These are phyloP conservation scores for Drosophila subpulchrella DNA, from an alignment of 1,140 invertebrate species.

Conservation along the genomic window DNA sequence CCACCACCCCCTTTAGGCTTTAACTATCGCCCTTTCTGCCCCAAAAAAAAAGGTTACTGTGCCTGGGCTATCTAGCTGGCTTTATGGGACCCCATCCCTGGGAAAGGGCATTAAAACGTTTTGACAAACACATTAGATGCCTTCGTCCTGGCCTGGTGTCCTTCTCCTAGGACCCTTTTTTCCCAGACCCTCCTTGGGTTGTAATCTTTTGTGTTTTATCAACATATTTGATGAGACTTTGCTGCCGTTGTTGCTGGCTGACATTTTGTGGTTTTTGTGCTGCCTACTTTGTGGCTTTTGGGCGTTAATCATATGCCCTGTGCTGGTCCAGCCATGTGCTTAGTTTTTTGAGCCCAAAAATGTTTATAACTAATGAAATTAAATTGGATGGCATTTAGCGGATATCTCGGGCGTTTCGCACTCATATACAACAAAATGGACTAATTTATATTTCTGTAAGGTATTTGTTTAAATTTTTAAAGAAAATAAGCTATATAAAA, in stretches of 20 bases:
- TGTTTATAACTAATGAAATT: conserved; percentile 39
- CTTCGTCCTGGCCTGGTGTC: conserved; percentile 34
- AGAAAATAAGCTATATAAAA: no score
- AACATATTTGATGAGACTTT: conserved; percentile 79
- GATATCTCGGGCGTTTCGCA: not conserved
- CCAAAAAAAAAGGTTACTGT: conserved; percentile 32
- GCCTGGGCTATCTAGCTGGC: conserved; percentile 34
- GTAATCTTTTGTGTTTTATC: conserved; percentile 81
- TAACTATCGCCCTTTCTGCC: not conserved
- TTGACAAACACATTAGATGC: conserved; percentile 78
- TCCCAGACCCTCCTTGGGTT: conserved; percentile 9
- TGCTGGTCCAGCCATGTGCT: conserved; percentile 24
- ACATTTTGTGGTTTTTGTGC: conserved; percentile 60
- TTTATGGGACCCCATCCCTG: conserved; percentile 57
- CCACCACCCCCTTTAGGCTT: not conserved
- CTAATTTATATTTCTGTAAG: no score
- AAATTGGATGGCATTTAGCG: conserved; percentile 23
- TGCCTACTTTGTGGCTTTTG: conserved; percentile 64
- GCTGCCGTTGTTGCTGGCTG: conserved; percentile 30
- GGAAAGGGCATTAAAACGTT: conserved; percentile 70
- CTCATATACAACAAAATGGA: not conserved
- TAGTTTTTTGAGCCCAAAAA: conserved; percentile 46
- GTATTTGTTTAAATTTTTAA: not conserved
- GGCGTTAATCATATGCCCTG: conserved; percentile 75
- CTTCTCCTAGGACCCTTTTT: conserved; percentile 32